These are phyloP conservation scores for Myrmophylax atrothorax DNA, from an alignment of 2,113 vertebrate species.

Conservation along the genomic window DNA sequence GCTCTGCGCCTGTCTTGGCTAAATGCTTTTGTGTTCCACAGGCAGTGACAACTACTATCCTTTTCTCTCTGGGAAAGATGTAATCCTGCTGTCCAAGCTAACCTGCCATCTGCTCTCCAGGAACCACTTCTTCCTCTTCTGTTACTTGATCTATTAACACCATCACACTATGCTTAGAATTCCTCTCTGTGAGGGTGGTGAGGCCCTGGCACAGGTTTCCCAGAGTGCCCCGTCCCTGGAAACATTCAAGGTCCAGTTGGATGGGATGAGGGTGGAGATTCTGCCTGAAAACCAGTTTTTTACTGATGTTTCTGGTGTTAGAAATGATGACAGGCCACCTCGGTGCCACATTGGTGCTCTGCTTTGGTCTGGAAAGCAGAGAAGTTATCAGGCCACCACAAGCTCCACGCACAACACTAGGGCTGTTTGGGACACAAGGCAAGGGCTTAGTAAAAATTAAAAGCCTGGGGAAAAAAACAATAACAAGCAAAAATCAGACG, in stretches of 20 bases:
- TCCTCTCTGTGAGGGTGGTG: not conserved
- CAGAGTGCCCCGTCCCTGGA: not conserved
- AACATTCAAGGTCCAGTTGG: not conserved
- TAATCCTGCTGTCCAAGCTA: not conserved
- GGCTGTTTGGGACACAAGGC: not conserved
- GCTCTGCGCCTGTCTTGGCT: not conserved
- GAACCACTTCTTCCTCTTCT: not conserved
- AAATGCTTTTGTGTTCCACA: not conserved
- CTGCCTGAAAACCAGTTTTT: not conserved
- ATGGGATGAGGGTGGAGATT: fast-evolving
- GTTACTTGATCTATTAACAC: not conserved
- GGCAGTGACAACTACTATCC: not conserved
- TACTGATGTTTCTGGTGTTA: not conserved
- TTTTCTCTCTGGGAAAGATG: not conserved
- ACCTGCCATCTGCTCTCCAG: not conserved
- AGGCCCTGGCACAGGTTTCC: not conserved
- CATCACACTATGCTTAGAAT: not conserved
- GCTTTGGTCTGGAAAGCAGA: not conserved
- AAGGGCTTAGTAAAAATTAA: not conserved
- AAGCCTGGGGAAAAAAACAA: not conserved
- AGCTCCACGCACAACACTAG: not conserved
- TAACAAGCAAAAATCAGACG: not conserved
- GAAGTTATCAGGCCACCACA: not conserved
- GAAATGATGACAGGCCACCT: not conserved
- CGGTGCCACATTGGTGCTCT: not conserved